phyloP scores from a whole-genome alignment of 1,140 invertebrate genomes.

The Ostrea denselamellosa region DNA sequence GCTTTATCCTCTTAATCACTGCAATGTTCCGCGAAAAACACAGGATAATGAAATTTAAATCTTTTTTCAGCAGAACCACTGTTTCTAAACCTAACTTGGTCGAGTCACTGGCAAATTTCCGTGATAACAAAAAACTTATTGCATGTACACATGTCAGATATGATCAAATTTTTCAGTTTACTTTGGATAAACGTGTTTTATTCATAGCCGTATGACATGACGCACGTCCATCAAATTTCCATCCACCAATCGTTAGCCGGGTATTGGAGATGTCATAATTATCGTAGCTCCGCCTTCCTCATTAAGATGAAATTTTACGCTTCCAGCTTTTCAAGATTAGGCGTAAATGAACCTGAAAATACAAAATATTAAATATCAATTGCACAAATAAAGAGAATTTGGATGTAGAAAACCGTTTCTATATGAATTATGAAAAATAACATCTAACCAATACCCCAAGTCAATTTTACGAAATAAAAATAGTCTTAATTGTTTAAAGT shows the following conservation, averaged over 20 bases:
- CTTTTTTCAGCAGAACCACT: slow-evolving; percentile 41
- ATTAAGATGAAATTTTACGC: slow-evolving; percentile 40
- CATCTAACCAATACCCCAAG: slow-evolving; percentile 18
- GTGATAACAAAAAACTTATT: slow-evolving; percentile 45
- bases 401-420: too few relatives aligned
- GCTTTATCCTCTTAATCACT: slow-evolving; percentile 39
- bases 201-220: slow-evolving; percentile 29
- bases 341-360: slow-evolving; percentile 20
- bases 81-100: slow-evolving; percentile 1
- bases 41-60: slow-evolving; percentile 30
- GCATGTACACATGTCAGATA: slow-evolving; percentile 32
- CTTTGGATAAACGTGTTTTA: slow-evolving; percentile 10
- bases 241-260: not conserved
- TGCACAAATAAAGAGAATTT: not conserved
- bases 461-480: slow-evolving; percentile 24
- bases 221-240: slow-evolving; percentile 36
- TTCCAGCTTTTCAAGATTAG: slow-evolving; percentile 14
- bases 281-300: slow-evolving; percentile 37
- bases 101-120: slow-evolving; percentile 35
- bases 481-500: slow-evolving; percentile 25
- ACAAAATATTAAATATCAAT: slow-evolving; percentile 40
- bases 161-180: slow-evolving; percentile 38
- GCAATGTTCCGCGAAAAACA: slow-evolving; percentile 36
- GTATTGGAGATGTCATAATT: slow-evolving; percentile 20
- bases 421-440: slow-evolving; percentile 25